A percentile compares a stretch with the other conserved stretches of the same genome.
phyloP scores from a whole-genome alignment of 1,140 invertebrate species.

The Zaprionus ghesquierei region DNA sequence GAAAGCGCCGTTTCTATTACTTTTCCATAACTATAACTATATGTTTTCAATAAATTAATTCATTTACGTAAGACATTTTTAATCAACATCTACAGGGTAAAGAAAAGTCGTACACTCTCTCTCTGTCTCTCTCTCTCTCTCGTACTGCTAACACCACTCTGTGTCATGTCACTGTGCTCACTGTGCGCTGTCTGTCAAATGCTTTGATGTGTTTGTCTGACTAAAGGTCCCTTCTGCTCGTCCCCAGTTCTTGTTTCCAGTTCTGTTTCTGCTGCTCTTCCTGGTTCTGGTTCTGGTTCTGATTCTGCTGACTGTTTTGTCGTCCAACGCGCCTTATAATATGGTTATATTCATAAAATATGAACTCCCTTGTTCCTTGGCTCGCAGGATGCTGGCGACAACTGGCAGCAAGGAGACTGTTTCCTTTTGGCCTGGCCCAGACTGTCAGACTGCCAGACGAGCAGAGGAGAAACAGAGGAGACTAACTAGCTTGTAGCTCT shows the following conservation, averaged over 20 bases:
- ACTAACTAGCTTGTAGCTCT: conserved; percentile 66
- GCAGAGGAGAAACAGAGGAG: not conserved
- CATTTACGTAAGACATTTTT: too few species aligned
- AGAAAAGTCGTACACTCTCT: not conserved
- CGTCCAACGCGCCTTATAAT: conserved; percentile 61
- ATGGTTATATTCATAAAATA: conserved; percentile 80
- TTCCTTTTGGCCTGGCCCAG: conserved; percentile 13
- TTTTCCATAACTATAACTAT: too few species aligned
- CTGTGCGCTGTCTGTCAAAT: conserved; percentile 43
- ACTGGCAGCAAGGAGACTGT: conserved; percentile 43
- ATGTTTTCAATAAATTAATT: too few species aligned
- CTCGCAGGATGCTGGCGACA: conserved; percentile 53
- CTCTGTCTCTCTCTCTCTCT: not conserved
- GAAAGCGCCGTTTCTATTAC: too few species aligned
- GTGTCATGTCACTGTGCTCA: conserved; percentile 32
- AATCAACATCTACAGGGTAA: not conserved
- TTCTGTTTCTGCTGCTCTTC: not conserved
- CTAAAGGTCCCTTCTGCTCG: conserved; percentile 47
- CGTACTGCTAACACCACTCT: too few species aligned
- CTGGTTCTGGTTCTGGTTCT: conserved; percentile 10
- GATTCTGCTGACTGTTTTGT: conserved; percentile 31
- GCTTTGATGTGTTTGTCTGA: conserved; percentile 67
- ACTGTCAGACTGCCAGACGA: not conserved
- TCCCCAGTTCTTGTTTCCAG: not conserved
- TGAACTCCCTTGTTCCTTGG: conserved; percentile 46